Conservation (phyloP, 2,797 vertebrate genomes). For the Acipenser ruthenus region DNA sequence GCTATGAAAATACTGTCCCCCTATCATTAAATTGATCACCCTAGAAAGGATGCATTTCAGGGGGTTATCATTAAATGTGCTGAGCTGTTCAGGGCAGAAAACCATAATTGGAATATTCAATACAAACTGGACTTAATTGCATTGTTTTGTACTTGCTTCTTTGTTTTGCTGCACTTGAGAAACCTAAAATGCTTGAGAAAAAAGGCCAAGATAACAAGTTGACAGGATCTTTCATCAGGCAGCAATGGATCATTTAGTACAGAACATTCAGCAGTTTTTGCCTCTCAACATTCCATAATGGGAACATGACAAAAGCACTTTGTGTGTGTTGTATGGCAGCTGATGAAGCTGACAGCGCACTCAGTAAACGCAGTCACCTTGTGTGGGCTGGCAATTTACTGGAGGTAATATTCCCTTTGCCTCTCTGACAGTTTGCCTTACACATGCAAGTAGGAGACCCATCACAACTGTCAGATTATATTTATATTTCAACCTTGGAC, state of each 20-base stretch:
- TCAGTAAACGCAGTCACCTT: constrained; percentile 33
- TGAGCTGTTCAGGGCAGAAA: background rate
- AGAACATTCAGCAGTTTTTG: background rate
- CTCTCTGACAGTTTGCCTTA: constrained; percentile 38
- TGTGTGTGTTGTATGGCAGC: constrained; percentile 12
- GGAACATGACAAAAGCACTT: background rate
- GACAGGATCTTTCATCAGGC: background rate
- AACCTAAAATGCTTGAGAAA: constrained; percentile 4
- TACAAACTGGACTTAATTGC: background rate
- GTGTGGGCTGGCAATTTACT: constrained; percentile 40
- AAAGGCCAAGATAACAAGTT: background rate
- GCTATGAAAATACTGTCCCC: too few species aligned
- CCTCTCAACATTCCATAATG: constrained; percentile 3
- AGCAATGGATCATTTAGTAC: background rate
- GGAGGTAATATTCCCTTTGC: constrained; percentile 39
- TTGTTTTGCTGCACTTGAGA: background rate
- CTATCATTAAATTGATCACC: too few species aligned
- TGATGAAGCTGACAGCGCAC: constrained; percentile 36
- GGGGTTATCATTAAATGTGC: background rate
- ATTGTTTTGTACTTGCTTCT: background rate
- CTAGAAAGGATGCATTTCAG: too few species aligned
- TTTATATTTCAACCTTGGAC: constrained; percentile 42
- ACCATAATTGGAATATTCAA: too few species aligned
- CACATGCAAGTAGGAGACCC: constrained; percentile 30
- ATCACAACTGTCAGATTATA: constrained; percentile 31